A percentile compares a stretch with the other conserved stretches of the same genome.
Conservation (phyloP, 2,797 vertebrate genomes). For the Peromyscus eremicus region DNA sequence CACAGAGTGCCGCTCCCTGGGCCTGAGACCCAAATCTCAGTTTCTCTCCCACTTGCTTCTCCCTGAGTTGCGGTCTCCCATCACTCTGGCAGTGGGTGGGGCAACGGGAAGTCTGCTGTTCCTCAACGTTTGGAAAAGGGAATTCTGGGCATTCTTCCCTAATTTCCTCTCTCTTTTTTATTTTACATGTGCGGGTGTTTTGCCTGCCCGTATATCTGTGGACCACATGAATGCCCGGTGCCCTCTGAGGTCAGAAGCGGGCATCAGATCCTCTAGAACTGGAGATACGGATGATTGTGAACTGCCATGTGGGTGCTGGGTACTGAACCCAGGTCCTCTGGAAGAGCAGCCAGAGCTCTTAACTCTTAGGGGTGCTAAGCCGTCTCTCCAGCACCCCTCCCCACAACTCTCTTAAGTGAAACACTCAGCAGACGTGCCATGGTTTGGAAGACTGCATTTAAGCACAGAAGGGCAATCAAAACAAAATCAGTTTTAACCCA, state of each 20-base stretch:
- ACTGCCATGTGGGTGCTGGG: not conserved
- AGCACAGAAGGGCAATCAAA: constrained; percentile 36
- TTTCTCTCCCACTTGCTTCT: not conserved
- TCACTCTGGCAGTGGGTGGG: not conserved
- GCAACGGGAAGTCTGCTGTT: not conserved
- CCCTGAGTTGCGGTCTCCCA: constrained; percentile 38
- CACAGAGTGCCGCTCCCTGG: not conserved
- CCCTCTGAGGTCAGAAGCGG: not conserved
- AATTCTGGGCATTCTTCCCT: not conserved
- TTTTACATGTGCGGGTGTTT: not conserved
- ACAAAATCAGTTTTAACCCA: not conserved
- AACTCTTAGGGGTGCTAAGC: not conserved
- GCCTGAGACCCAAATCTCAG: not conserved
- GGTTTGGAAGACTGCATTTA: not conserved
- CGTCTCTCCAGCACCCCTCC: not conserved
- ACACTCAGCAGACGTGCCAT: not conserved
- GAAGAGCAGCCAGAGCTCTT: not conserved
- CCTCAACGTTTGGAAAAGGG: not conserved
- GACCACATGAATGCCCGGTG: not conserved
- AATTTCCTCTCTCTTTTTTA: not conserved
- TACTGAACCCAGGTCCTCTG: not conserved
- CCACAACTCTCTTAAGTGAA: not conserved
- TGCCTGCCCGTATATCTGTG: not conserved
- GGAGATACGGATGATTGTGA: not conserved
- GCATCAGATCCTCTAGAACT: not conserved